Conservation (phyloP, 2,113 vertebrate species). For the Cyprinodon variegatus region DNA sequence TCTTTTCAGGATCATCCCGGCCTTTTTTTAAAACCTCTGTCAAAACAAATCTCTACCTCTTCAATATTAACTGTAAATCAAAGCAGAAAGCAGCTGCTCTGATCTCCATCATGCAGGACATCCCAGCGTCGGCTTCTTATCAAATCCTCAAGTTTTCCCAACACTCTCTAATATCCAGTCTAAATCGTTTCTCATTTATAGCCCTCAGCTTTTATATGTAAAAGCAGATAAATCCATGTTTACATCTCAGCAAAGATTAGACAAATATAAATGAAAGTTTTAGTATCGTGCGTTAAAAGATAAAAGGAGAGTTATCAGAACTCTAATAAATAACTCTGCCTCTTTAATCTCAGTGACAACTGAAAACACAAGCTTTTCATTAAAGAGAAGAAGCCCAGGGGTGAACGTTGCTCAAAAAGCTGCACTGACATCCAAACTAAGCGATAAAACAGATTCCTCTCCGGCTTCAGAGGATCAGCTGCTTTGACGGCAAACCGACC, state of each 20-base stretch:
- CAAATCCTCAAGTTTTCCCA: neutral
- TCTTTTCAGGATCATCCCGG: too few species aligned
- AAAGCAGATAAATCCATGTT: neutral
- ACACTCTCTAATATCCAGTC: neutral
- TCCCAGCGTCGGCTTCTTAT: constrained; percentile 16
- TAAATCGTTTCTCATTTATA: neutral
- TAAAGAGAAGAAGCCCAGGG: neutral
- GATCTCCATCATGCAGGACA: neutral
- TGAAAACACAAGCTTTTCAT: too few species aligned
- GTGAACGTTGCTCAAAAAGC: too few species aligned
- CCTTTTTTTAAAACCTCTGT: neutral
- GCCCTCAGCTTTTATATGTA: neutral
- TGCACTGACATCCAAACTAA: too few species aligned
- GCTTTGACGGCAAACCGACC: constrained; percentile 10
- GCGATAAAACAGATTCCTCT: neutral
- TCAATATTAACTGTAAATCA: neutral
- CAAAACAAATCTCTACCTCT: neutral
- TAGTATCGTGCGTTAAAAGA: neutral
- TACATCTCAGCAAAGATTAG: neutral
- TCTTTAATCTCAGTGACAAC: neutral
- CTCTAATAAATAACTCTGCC: neutral
- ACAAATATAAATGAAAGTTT: too few species aligned
- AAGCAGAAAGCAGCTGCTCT: neutral
- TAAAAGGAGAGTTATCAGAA: too few species aligned
- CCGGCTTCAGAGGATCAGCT: neutral